phyloP scores from a whole-genome alignment of 2,113 vertebrate species.

The Rhadina sibilatrix region DNA sequence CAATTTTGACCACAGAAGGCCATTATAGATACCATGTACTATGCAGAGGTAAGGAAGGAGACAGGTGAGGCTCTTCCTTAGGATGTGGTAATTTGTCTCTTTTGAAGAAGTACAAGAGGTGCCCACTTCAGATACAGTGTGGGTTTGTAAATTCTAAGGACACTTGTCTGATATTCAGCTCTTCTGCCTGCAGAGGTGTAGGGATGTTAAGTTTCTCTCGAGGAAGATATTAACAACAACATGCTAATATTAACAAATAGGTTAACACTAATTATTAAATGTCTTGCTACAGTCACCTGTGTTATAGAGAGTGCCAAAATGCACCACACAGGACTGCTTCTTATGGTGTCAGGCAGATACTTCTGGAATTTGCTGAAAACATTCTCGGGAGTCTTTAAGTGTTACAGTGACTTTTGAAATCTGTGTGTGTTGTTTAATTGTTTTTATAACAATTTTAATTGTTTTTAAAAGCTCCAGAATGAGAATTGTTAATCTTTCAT shows the following conservation, averaged over 20 bases:
- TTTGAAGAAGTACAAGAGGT: background rate
- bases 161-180: background rate
- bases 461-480: background rate
- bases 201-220: fast-evolving
- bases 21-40: background rate
- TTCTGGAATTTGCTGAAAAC: background rate
- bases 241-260: background rate
- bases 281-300: fast-evolving
- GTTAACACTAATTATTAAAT: background rate
- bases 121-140: fast-evolving
- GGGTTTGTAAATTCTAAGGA: background rate
- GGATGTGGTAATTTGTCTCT: background rate
- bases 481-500: background rate
- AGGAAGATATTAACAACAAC: background rate
- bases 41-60: background rate
- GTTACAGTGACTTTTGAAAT: background rate
- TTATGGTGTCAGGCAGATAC: background rate
- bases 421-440: background rate
- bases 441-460: background rate
- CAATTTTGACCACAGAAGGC: background rate
- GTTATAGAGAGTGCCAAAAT: background rate
- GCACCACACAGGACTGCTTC: background rate
- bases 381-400: background rate
- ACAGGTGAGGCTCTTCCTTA: background rate
- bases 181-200: background rate